These are phyloP conservation scores for Hipposideros larvatus DNA, from an alignment of 2,797 vertebrate genomes.

Conservation along the genomic window DNA sequence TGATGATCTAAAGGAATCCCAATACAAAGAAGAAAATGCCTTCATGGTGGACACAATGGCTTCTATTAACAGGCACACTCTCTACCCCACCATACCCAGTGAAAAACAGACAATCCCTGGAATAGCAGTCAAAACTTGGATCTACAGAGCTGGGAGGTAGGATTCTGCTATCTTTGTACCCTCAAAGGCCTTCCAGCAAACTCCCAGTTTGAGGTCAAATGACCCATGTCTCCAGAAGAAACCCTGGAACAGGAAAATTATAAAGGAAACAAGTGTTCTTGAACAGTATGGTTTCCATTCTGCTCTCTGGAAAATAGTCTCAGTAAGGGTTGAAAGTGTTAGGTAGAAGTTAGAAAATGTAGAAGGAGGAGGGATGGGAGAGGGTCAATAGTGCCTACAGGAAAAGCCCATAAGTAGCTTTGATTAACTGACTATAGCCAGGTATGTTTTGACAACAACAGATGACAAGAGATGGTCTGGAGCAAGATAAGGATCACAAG, in stretches of 20 bases:
- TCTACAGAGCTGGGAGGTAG: neutral
- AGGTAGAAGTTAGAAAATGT: no score
- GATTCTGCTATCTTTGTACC: neutral
- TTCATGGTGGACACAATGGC: neutral
- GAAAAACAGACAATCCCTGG: neutral
- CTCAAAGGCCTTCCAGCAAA: neutral
- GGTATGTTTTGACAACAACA: no score
- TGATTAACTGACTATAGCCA: no score
- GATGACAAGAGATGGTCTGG: no score
- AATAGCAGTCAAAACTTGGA: neutral
- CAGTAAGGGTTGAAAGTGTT: neutral
- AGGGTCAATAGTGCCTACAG: no score
- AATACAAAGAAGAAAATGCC: neutral
- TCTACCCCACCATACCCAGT: neutral
- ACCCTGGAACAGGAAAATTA: neutral
- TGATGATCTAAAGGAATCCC: neutral
- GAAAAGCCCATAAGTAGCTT: no score
- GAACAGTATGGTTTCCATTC: neutral
- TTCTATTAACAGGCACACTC: neutral
- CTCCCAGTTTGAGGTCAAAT: neutral
- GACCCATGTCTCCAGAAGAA: conserved; percentile 2
- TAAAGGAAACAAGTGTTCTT: neutral
- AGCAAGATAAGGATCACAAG: no score
- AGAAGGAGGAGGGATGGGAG: no score
- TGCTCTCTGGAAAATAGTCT: neutral